These are phyloP conservation scores for Spilogale gracilis DNA, from an alignment of 2,113 vertebrate genomes.

Conservation along the genomic window DNA sequence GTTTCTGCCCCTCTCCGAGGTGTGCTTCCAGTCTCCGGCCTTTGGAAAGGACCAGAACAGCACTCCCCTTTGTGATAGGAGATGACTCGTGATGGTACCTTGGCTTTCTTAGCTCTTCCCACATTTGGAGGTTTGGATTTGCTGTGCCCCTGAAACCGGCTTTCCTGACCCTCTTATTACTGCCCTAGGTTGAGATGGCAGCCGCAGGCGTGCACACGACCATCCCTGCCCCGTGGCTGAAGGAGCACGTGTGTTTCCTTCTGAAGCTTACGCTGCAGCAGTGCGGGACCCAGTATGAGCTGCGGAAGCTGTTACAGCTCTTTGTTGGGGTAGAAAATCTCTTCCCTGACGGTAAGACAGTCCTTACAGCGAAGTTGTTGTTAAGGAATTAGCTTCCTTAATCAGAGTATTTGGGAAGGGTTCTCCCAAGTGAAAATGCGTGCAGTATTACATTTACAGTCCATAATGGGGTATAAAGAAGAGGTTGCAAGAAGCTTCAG, in stretches of 20 bases:
- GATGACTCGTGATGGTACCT: neutral
- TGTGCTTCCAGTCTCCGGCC: neutral
- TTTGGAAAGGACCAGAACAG: neutral
- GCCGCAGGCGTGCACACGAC: neutral
- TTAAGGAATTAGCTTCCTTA: slow-evolving; percentile 21
- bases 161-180: neutral
- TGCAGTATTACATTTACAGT: neutral
- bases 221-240: slow-evolving; percentile 91
- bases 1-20: neutral
- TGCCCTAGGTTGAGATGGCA: slow-evolving; percentile 85
- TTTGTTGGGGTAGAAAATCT: slow-evolving; percentile 88
- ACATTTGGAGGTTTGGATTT: slow-evolving; percentile 26
- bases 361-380: neutral
- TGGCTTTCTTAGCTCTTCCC: slow-evolving; percentile 2
- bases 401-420: slow-evolving; percentile 28
- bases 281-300: slow-evolving; percentile 92
- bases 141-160: neutral
- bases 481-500: neutral
- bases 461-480: neutral
- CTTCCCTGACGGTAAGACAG: slow-evolving; percentile 90
- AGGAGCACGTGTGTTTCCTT: slow-evolving; percentile 90
- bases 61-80: neutral
- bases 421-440: neutral
- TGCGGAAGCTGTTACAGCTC: slow-evolving; percentile 92
- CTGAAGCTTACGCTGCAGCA: slow-evolving; percentile 92